Evolutionary conservation across 2,113 vertebrate species (phyloP), one percentile per base, ranked within the genome.

Genomic region (Morone chrysops): DNA sequence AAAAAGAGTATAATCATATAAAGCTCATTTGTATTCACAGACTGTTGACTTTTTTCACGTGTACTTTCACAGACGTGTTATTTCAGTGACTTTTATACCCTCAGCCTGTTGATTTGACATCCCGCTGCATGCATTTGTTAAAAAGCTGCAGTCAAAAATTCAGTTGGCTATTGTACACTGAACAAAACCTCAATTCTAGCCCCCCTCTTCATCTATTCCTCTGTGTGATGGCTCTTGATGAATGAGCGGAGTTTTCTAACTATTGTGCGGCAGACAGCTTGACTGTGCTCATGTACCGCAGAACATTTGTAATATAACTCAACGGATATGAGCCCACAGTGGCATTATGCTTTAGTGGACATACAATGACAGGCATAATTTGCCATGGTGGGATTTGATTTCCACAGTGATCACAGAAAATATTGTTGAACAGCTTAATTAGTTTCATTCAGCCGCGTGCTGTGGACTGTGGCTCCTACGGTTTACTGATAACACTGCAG

Each of bases 371-470:
- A 4, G 72, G 10, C 36, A 12, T 53, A 66, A 85, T 87, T 89
- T 67, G 41, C 45, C 68, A 22, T 12, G 40, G 65, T 71, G n/a
- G 70, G 85, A 78, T 81, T 63, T 80, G 77, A 83, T 85, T 90
- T 90, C 68, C 68, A 75, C 80, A 69, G 63, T 50, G 80, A 85
- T 87, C 72, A 70, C 16, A 78, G 73, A 78, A 81, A 83, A 71
- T 80, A 69, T 65, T 53, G 69, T 75, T 4, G 20, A 80, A 85
- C 83, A 81, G 72, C 73, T 78, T 87, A 81, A 90, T 90, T 85
- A 83, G 80, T 59, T 81, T 74, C 68, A 62, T 77, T 87, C 48
- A 60, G 67, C 71, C 43, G 2, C 11, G 1, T 13, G 57, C 79
- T 79, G 78, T 8, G 20, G 75, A 18, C 63, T 0, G 48, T 14